Percentiles rank a stretch among this genome's conserved stretches.
phyloP scores from a whole-genome alignment of 2,113 vertebrate species.

The Heterotilapia buettikoferi region DNA sequence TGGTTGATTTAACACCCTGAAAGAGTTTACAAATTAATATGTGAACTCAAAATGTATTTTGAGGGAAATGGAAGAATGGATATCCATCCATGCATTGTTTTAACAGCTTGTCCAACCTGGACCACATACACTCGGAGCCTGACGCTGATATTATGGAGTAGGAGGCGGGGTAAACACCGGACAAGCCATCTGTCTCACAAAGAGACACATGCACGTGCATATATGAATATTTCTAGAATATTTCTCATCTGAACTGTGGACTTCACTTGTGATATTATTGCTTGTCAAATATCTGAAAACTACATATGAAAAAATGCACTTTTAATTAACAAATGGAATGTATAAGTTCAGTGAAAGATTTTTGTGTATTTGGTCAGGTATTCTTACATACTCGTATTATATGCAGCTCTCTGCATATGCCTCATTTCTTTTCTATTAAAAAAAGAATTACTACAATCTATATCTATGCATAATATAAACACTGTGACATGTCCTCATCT shows the following conservation, averaged over 20 bases:
- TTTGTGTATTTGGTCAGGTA: slow-evolving; percentile 27
- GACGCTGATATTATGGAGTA: not conserved
- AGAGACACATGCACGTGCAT: not conserved
- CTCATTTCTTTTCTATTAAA: not conserved
- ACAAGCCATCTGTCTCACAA: not conserved
- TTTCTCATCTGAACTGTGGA: not conserved
- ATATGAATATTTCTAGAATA: not conserved
- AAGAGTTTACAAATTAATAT: not conserved
- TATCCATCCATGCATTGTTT: not conserved
- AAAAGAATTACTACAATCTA: not conserved
- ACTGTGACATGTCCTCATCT: slow-evolving; percentile 13
- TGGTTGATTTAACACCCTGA: not conserved
- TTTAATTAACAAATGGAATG: not conserved
- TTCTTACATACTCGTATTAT: not conserved
- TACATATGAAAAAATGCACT: not conserved
- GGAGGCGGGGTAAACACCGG: not conserved
- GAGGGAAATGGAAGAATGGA: not conserved
- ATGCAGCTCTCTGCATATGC: not conserved
- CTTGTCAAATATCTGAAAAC: not conserved
- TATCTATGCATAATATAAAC: not conserved
- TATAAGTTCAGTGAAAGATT: not conserved
- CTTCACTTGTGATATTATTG: not conserved
- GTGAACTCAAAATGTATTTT: not conserved
- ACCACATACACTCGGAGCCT: not conserved
- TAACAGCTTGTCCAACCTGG: not conserved